Evolutionary conservation across 2,888 invertebrate species (phyloP).

Genomic region (Rhingia campestris): DNA sequence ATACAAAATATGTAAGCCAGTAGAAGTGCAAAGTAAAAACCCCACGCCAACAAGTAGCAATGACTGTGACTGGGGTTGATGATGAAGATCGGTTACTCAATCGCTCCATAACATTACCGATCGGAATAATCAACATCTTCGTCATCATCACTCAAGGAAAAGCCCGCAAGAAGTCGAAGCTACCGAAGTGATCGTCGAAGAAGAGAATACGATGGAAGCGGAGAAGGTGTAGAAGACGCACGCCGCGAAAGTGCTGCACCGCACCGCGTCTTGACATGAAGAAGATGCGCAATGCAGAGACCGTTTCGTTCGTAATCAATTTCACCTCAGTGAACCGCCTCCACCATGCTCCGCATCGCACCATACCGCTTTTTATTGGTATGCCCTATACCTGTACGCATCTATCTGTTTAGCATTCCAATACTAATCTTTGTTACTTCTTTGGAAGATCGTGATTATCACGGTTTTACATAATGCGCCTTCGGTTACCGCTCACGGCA

Average conservation of each 20-base stretch:
- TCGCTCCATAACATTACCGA: constrained; percentile 50
- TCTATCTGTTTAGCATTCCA: constrained; percentile 40
- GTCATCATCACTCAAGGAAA: constrained; percentile 12
- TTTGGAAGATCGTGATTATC: constrained; percentile 13
- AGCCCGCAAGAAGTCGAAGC: background rate
- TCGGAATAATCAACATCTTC: constrained; percentile 47
- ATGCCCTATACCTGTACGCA: constrained; percentile 16
- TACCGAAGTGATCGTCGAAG: background rate
- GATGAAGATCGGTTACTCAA: constrained; percentile 53
- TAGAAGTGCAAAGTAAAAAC: background rate
- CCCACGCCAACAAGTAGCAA: constrained; percentile 6
- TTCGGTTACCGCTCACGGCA: constrained; percentile 11
- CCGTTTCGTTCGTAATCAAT: constrained; percentile 31
- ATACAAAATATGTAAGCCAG: background rate
- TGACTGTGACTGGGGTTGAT: constrained; percentile 34
- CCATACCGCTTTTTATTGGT: background rate
- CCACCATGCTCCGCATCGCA: background rate
- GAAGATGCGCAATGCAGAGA: background rate
- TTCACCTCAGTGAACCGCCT: constrained; percentile 10
- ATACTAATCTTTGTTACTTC: constrained; percentile 35
- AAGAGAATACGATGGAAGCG: background rate
- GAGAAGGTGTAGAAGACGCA: background rate
- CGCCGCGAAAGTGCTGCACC: background rate
- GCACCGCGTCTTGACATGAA: too few species aligned
- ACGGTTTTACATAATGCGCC: constrained; percentile 32